Conservation (phyloP, 2,797 vertebrate species). For the Acipenser transmontanus region DNA sequence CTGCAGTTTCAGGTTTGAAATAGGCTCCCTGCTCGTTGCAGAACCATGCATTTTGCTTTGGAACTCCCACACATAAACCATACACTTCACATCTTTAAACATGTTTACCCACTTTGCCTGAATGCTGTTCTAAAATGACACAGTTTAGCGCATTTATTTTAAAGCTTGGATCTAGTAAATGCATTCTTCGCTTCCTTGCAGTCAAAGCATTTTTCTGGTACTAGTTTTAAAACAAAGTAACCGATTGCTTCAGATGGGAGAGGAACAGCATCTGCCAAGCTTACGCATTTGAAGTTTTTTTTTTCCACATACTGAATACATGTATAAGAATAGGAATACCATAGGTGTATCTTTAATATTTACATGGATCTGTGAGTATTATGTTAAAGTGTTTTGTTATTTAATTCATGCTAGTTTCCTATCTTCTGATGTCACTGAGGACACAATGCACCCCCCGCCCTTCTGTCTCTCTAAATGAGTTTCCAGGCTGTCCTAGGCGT, state of each 20-base stretch:
- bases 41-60: constrained; percentile 4
- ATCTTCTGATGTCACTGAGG: constrained; percentile 8
- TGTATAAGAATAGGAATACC: constrained; percentile 5
- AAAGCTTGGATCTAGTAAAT: no score
- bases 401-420: constrained; percentile 5
- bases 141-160: neutral
- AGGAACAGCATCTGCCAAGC: no score
- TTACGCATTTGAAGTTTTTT: neutral
- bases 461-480: constrained; percentile 29
- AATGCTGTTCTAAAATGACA: neutral
- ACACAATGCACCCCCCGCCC: constrained; percentile 29
- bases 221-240: no score
- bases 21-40: no score
- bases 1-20: no score
- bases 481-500: constrained; percentile 49
- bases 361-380: neutral
- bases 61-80: no score
- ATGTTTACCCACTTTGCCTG: no score
- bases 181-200: no score
- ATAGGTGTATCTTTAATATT: neutral
- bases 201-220: no score
- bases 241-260: no score
- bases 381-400: neutral
- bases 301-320: neutral
- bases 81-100: no score